Evolutionary conservation across 2,797 vertebrate species (phyloP).

Genomic region (Microtus agrestis): DNA sequence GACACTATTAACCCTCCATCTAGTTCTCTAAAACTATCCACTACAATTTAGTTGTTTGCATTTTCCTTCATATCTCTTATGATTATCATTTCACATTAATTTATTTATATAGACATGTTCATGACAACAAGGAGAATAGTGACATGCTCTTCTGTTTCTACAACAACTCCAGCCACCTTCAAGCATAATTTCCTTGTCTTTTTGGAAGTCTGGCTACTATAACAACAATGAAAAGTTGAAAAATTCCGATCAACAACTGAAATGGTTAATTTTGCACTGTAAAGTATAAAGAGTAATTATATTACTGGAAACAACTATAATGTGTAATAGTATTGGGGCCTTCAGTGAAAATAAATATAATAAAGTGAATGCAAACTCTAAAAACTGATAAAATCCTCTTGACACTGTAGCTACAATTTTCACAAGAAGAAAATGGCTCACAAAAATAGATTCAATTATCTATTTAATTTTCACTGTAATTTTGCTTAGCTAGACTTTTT

Average conservation of each 20-base stretch:
- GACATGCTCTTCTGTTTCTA: not conserved
- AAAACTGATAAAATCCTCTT: constrained; percentile 59
- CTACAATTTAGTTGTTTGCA: not conserved
- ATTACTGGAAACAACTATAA: constrained; percentile 3
- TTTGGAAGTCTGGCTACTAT: not conserved
- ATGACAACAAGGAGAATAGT: not conserved
- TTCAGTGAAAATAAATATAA: constrained; percentile 47
- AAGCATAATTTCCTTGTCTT: not conserved
- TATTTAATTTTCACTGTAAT: constrained; percentile 55
- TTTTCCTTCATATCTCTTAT: not conserved
- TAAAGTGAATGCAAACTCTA: constrained; percentile 55
- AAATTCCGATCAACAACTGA: not conserved
- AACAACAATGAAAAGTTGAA: constrained; percentile 23
- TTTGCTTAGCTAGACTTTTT: constrained; percentile 43
- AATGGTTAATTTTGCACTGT: constrained; percentile 31
- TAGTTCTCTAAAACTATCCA: not conserved
- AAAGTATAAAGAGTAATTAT: constrained; percentile 61
- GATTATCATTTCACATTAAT: not conserved
- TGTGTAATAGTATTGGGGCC: not conserved
- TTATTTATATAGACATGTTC: constrained; percentile 40
- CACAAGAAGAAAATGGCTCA: constrained; percentile 9
- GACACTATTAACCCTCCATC: not conserved
- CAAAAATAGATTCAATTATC: constrained; percentile 51
- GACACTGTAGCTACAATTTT: not conserved
- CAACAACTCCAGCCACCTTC: not conserved